These are phyloP conservation scores for Ficedula albicollis DNA, from an alignment of 2,797 vertebrate species.

Conservation along the genomic window DNA sequence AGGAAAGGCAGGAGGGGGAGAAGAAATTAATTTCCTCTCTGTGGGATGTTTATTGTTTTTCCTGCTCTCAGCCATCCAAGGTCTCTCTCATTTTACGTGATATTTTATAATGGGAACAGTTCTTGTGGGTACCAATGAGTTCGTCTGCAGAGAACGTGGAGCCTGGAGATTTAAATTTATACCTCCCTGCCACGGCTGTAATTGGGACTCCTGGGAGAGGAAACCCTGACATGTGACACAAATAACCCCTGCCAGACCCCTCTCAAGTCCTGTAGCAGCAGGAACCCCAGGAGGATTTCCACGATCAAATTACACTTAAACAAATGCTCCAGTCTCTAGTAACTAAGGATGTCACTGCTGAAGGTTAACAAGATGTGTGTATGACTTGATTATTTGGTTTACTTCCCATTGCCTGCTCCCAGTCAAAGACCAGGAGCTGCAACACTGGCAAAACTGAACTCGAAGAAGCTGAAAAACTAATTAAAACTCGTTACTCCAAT, in stretches of 20 bases:
- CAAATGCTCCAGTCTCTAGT: background rate
- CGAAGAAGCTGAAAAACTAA: background rate
- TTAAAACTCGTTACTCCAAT: conserved; percentile 13
- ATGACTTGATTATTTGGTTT: background rate
- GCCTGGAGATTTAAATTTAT: conserved; percentile 33
- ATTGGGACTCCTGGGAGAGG: conserved; percentile 9
- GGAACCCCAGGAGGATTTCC: background rate
- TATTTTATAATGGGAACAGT: conserved; percentile 41
- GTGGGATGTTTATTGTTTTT: conserved; percentile 56
- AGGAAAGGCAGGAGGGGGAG: background rate
- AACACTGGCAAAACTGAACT: background rate
- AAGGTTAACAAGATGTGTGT: conserved; percentile 14
- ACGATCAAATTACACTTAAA: conserved; percentile 41
- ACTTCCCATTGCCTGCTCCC: background rate
- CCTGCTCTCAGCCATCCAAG: conserved; percentile 13
- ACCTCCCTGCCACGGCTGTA: background rate
- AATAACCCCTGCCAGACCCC: conserved; percentile 6
- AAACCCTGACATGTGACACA: conserved; percentile 29
- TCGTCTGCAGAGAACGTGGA: conserved; percentile 12
- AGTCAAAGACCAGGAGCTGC: background rate
- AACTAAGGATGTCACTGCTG: background rate
- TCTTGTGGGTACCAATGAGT: conserved; percentile 25
- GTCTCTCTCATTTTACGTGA: background rate
- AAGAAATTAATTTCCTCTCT: conserved; percentile 22
- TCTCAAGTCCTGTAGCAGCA: background rate